Evolutionary conservation across 2,797 vertebrate species (phyloP), one percentile per base, ranked within the genome.

Genomic region (Pogoniulus pusillus): DNA sequence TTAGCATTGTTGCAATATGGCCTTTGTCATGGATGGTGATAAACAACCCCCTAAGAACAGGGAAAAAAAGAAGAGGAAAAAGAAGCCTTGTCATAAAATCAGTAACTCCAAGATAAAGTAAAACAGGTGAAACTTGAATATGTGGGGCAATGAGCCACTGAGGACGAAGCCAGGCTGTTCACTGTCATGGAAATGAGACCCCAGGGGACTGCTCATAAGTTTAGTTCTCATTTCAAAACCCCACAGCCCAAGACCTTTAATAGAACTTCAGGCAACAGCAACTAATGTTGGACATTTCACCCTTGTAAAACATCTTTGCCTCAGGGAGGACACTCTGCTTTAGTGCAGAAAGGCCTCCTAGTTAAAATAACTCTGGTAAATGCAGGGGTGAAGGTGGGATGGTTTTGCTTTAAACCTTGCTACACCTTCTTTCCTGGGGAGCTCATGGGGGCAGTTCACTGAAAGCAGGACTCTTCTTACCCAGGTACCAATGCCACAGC

Each of bases 21-120:
- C 99, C 99, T 96, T 97, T 98, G 93, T 99, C 99, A 65, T 99
- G 99, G 96, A 99, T 98, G 91, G 99, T 99, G 96, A 99, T 99
- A 94, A 99, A 99, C 86, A 99, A 98, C 34, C 99, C 99, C 83
- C 99, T 99, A 96, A 60, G 91, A 96, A 66, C 2, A 86, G 66
- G 85, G 34, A 74, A 60, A 91, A 35, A 91, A 77, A 88, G 83
- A 87, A 39, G 90, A 81, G 88, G 57, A 95, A 93, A 86, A 87
- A 84, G 65, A 94, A 93, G 62, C 37, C 23, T 71, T 82, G 68
- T 65, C 71, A 85, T 87, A 91, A 95, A 80, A 93, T 43, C 16
- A 93, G 1, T 39, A 72, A 76, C 15, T 82, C 16, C 18, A 65
- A 82, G 49, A 49, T 54, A 76, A 89, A 85, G 83, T 59, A 70